Conservation (phyloP, 2,797 vertebrate genomes). For the Malacoraja senta region DNA sequence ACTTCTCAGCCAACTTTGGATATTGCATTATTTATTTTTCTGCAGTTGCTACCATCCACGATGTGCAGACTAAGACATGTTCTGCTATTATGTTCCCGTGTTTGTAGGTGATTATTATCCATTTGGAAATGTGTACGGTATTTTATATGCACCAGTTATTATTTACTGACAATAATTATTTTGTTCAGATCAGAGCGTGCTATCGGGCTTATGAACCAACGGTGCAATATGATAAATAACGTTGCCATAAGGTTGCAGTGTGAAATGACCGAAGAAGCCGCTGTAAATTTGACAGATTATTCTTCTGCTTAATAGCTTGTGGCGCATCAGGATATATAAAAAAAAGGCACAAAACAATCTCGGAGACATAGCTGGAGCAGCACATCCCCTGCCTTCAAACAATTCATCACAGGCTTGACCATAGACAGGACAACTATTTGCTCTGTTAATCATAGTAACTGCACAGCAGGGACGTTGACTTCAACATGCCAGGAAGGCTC, state of each 20-base stretch:
- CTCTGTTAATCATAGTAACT: slow-evolving; percentile 35
- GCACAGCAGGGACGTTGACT: slow-evolving; percentile 12
- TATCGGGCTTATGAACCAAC: slow-evolving; percentile 21
- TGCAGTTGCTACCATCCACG: neutral
- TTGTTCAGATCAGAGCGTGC: neutral
- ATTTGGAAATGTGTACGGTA: neutral
- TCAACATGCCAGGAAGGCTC: slow-evolving; percentile 15
- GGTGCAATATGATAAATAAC: slow-evolving; percentile 33
- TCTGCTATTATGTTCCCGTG: neutral
- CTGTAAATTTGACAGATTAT: slow-evolving; percentile 34
- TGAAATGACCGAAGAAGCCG: slow-evolving; percentile 27
- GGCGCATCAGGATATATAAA: slow-evolving; percentile 29
- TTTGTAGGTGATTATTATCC: slow-evolving; percentile 22
- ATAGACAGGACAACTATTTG: slow-evolving; percentile 35
- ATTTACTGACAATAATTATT: neutral
- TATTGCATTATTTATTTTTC: slow-evolving; percentile 13
- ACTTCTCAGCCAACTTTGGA: slow-evolving; percentile 52
- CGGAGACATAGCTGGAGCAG: slow-evolving; percentile 27
- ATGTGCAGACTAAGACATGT: neutral
- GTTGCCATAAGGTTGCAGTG: slow-evolving; percentile 18
- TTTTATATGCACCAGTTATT: slow-evolving; percentile 4
- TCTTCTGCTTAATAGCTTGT: slow-evolving; percentile 32
- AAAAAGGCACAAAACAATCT: slow-evolving; percentile 32
- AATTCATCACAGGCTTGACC: slow-evolving; percentile 35
- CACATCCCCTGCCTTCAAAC: slow-evolving; percentile 28